Evolutionary conservation across 2,113 vertebrate species (phyloP), one percentile per base, ranked within the genome.

Genomic region (Steatornis caripensis): DNA sequence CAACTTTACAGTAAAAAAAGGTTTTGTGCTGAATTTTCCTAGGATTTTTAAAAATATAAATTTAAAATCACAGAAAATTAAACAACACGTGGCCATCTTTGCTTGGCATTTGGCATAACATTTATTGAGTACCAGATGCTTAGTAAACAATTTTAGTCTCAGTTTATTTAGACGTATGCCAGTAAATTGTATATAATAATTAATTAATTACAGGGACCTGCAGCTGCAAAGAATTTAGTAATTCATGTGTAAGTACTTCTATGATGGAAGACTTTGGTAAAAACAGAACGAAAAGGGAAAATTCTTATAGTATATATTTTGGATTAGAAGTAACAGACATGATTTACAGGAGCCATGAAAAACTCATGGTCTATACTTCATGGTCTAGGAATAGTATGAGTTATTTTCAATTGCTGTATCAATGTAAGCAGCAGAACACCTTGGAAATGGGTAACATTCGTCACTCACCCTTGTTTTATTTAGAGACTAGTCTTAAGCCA

Each of bases 401-500:
- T 93, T 92, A 90, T 90, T 96, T 95, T 89, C 61, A 87, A 11
- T n/a, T 13, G 14, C 22, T 41, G 13, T 62, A 70, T 41, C 81
- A 84, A 68, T 51, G 62, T 30, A 82, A 86, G 51, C 46, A 75
- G 60, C 14, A 87, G 48, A 95, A 86, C 62, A 72, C 30, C 45
- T 89, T 89, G 69, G 77, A 66, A 93, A 84, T 34, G 12, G 43
- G 51, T 88, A 84, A 57, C 64, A 95, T 89, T 87, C 95, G 89
- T 89, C 91, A 93, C 43, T 94, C 77, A 94, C 14, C 12, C 39
- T 64, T 94, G 11, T 87, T 95, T 94, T 87, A 94, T 82, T 87
- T 84, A 78, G 72, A 68, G 26, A 58, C 34, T 60, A 39, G 43
- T 89, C 27, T 93, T 75, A 75, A 84, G 37, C 36, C 24, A 91